Base-by-base conservation (phyloP, 2,888 invertebrate species). In the Dryomyza anilis region DNA sequence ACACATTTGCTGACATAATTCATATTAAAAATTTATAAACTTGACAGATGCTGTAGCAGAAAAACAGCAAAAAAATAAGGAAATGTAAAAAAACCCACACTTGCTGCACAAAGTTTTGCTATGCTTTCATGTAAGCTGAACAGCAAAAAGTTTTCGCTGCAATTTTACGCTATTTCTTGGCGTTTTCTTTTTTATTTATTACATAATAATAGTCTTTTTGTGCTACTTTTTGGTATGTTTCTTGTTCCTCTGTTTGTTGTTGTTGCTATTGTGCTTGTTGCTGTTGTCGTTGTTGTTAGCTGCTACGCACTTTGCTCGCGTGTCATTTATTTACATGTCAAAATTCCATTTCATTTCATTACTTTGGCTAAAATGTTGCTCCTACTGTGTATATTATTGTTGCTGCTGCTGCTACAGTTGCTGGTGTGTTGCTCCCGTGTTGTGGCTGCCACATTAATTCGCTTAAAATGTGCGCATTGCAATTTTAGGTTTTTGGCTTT, bases 21-120 rank as follows among this genome's bases (percentile, higher is more conserved):
- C 48, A 21, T 53, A 61, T 61, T 29, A 53, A 61, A 53, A 61
- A 53, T 61, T 61, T 61, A 29, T 61, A 53, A 29, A 45, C 29
- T 53, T 52, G 52, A 61, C 61, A 61, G 53, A 39, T 53, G 52
- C 52, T 53, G 53, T 30, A 30, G 43, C 29, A 23, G 33, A n/a
- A 19, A 52, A 30, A 33, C 30, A 5, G 0, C 10, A 19, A 23
- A 39, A 19, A 29, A 14, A 14, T 12, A 19, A 25, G 23, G 12
- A 16, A 50, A 50, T 5, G 56, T 10, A 12, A 19, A 16, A 14
- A 19, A 46, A 46, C 6, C 3, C 10, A 12, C 30, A 23, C 30
- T n/a, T n/a, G n/a, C n/a, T n/a, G n/a, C n/a, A n/a, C n/a, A n/a
- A n/a, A n/a, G n/a, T n/a, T n/a, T n/a, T n/a, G n/a, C n/a, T n/a